Evolutionary conservation across 2,888 invertebrate species (phyloP).

Genomic region (Lycaena phlaeas): DNA sequence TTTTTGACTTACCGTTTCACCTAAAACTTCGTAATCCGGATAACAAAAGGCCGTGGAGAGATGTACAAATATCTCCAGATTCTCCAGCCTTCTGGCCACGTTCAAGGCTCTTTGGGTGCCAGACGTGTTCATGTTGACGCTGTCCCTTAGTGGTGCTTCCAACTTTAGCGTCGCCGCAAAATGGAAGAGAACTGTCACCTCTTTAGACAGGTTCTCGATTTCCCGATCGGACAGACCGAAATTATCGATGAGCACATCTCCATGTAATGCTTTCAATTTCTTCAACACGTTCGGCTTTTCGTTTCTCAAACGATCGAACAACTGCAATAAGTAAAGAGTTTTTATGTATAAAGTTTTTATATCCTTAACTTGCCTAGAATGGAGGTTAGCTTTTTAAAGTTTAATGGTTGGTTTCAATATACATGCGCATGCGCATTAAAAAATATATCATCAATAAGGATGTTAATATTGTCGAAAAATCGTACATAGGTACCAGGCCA

Average conservation of each 20-base stretch:
- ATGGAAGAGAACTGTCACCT: constrained; percentile 89
- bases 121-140: constrained; percentile 91
- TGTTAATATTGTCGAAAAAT: no score
- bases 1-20: constrained; percentile 55
- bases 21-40: constrained; percentile 79
- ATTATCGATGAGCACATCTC: constrained; percentile 79
- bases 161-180: constrained; percentile 92
- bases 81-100: constrained; percentile 82
- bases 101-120: constrained; percentile 86
- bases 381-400: neutral
- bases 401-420: no score
- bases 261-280: constrained; percentile 82
- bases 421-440: no score
- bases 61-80: constrained; percentile 85
- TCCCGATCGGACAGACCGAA: constrained; percentile 75
- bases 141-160: constrained; percentile 89
- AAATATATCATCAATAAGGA: no score
- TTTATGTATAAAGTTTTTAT: no score
- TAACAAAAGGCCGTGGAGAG: constrained; percentile 97
- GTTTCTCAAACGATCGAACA: constrained; percentile 79
- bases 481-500: no score
- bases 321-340: constrained; percentile 65
- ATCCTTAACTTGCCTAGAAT: no score
- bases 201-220: constrained; percentile 72
- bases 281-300: constrained; percentile 76